phyloP scores from a whole-genome alignment of 2,113 vertebrate species.

The Bolborhynchus lineola region DNA sequence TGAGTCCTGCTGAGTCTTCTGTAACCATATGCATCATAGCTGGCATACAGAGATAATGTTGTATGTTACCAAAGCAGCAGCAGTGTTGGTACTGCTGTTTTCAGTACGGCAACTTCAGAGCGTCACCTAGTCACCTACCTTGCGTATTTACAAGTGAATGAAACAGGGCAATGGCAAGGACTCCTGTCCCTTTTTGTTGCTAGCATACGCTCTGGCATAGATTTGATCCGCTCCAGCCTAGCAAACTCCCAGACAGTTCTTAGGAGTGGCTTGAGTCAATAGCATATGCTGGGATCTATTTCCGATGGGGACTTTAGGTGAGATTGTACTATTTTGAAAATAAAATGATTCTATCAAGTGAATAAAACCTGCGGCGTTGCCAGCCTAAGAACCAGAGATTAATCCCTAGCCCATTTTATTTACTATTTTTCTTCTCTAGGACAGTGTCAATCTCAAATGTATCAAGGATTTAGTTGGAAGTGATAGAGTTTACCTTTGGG shows the following conservation, averaged over 20 bases:
- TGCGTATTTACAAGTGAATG: neutral
- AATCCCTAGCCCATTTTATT: neutral
- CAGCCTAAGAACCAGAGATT: neutral
- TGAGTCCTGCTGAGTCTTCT: neutral
- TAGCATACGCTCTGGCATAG: neutral
- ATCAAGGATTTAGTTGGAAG: neutral
- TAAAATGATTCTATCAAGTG: neutral
- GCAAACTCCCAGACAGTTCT: neutral
- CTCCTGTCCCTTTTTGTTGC: neutral
- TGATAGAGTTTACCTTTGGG: neutral
- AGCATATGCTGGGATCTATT: neutral
- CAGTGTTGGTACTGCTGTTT: neutral
- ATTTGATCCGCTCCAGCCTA: neutral
- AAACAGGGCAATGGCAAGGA: neutral
- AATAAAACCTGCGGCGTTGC: neutral
- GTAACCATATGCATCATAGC: fast-evolving
- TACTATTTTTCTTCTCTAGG: neutral
- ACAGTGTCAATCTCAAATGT: neutral
- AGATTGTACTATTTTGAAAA: neutral
- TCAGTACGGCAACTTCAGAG: neutral
- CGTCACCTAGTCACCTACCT: neutral
- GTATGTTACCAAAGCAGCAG: neutral
- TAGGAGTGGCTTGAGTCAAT: neutral
- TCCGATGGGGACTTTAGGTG: neutral
- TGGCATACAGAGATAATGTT: neutral